Conservation (phyloP, 2,888 invertebrate species). For the Chrysotoxum bicinctum region DNA sequence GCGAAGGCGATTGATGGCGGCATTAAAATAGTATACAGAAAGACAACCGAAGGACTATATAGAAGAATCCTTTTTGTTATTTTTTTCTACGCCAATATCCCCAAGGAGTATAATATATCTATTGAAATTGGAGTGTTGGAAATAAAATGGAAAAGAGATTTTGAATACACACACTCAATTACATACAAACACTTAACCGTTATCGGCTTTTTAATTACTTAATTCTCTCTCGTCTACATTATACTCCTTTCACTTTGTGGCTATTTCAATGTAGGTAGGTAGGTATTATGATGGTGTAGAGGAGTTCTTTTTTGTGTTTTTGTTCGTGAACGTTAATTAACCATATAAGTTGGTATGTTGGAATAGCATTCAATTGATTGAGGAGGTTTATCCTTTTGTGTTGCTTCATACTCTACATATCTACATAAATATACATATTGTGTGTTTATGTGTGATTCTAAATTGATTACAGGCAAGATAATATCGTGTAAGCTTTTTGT, state of each 20-base stretch:
- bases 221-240: slow-evolving; percentile 41
- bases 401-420: not conserved
- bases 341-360: slow-evolving; percentile 29
- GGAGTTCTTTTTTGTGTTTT: slow-evolving; percentile 40
- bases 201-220: slow-evolving; percentile 72
- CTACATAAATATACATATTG: not conserved
- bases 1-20: slow-evolving; percentile 6
- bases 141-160: slow-evolving; percentile 3
- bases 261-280: not conserved
- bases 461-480: slow-evolving; percentile 29
- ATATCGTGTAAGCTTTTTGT: not conserved
- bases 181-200: slow-evolving; percentile 43
- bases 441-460: slow-evolving; percentile 22
- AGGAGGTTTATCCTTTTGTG: slow-evolving; percentile 39
- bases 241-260: not conserved
- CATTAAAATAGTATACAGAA: not conserved
- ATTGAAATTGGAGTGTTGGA: slow-evolving; percentile 7
- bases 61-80: not conserved
- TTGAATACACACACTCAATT: slow-evolving; percentile 20
- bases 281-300: not conserved
- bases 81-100: slow-evolving; percentile 43
- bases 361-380: slow-evolving; percentile 59
- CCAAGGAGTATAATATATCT: slow-evolving; percentile 30
- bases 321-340: slow-evolving; percentile 61
- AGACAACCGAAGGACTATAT: not conserved